phyloP scores from a whole-genome alignment of 1,140 invertebrate genomes.

The Bombus polaris region DNA sequence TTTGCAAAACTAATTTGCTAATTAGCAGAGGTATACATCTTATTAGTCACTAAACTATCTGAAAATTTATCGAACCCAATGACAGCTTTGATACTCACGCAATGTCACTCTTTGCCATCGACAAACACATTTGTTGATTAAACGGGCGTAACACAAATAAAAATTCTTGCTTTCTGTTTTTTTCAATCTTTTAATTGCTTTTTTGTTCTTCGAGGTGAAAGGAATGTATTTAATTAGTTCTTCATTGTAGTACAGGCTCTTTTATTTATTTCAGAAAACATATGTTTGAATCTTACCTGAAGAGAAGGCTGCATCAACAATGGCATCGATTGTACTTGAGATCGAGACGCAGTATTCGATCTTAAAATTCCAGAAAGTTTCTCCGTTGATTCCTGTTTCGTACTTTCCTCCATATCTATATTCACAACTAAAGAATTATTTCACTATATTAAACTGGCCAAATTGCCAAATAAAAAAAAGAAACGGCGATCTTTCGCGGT shows the following conservation, averaged over 20 bases:
- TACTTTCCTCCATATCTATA: neutral
- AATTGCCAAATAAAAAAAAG: neutral
- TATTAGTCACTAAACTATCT: slow-evolving; percentile 27
- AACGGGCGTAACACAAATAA: neutral
- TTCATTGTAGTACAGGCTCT: neutral
- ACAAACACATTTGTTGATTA: slow-evolving; percentile 35
- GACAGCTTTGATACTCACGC: slow-evolving; percentile 24
- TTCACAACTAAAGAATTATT: too few species aligned
- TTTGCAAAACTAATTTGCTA: neutral
- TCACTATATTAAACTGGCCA: too few species aligned
- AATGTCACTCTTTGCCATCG: slow-evolving; percentile 3
- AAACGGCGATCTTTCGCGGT: neutral
- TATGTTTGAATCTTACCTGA: neutral
- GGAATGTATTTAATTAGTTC: neutral
- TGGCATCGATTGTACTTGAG: neutral
- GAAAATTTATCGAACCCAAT: slow-evolving; percentile 22
- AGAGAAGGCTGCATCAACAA: neutral
- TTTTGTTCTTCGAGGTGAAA: neutral
- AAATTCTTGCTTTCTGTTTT: neutral
- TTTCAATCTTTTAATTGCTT: neutral
- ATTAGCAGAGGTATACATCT: neutral
- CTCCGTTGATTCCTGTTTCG: neutral
- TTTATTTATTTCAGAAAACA: neutral
- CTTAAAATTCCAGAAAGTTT: slow-evolving; percentile 6
- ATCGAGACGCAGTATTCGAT: neutral